These are phyloP conservation scores for Acronicta psi DNA, from an alignment of 2,888 invertebrate genomes.

Conservation along the genomic window DNA sequence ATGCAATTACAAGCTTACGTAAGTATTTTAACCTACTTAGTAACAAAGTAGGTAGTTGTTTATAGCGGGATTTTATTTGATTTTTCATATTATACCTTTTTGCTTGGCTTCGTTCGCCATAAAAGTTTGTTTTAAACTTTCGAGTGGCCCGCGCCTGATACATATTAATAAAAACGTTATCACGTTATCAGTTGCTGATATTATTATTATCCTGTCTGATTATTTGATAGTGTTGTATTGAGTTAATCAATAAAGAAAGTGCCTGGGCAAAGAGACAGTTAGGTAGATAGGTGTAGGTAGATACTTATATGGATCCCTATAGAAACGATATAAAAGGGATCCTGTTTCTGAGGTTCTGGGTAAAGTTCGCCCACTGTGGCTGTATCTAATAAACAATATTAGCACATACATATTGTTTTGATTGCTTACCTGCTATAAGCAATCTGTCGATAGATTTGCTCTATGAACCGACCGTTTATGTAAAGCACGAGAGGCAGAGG, in stretches of 20 bases:
- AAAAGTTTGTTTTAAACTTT: conserved; percentile 22
- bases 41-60: conserved; percentile 58
- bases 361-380: too few relatives aligned
- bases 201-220: conserved; percentile 7
- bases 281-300: too few relatives aligned
- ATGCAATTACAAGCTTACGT: conserved; percentile 85
- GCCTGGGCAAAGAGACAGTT: too few relatives aligned
- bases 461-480: too few relatives aligned
- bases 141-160: neutral
- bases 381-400: too few relatives aligned
- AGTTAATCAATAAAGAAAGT: conserved; percentile 15
- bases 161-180: conserved; percentile 11
- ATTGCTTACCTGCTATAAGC: too few relatives aligned
- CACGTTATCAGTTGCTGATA: neutral
- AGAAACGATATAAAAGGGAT: too few relatives aligned
- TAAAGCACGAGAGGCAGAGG: too few relatives aligned
- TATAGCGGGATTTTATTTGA: conserved; percentile 42
- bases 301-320: too few relatives aligned
- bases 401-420: too few relatives aligned
- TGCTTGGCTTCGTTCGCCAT: neutral
- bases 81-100: conserved; percentile 15
- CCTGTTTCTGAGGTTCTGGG: neutral
- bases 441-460: too few relatives aligned
- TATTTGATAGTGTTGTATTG: conserved; percentile 4
- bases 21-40: conserved; percentile 84